Base-by-base conservation (phyloP, 2,113 vertebrate species). In the Onychostoma macrolepis region DNA sequence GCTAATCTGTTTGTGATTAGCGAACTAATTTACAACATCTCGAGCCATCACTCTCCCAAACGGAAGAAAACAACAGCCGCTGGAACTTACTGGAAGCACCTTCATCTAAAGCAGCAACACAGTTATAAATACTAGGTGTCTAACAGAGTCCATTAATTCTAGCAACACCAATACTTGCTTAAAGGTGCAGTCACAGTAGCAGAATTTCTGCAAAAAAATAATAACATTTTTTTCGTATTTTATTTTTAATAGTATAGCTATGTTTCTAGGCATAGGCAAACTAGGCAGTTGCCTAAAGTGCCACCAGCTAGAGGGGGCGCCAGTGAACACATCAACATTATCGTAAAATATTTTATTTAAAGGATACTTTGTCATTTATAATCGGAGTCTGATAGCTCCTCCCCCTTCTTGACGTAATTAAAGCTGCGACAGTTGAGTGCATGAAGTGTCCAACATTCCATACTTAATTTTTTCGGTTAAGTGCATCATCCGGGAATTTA, bases 1-100 rank as follows among this genome's bases (percentile, higher is more conserved):
- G 75, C 63, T 71, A 84, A 87, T 85, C 75, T 81, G 82, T 88
- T 83, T 87, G 86, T 69, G 80, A 83, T 88, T 67, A 83, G 89
- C 61, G n/a, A 85, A 38, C 65, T 77, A 87, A 85, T 88, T 89
- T 86, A 86, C 53, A 77, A 8, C 45, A 81, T 80, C 80, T 26
- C 48, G 21, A 85, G 78, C 67, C 67, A 88, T 87, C 41, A 28
- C 19, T 85, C 33, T 53, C 36, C 61, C 76, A 72, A 87, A 87
- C 30, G 26, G 17, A 53, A 61, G 53, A 67, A 75, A 77, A 84
- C 48, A 84, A 84, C 80, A 30, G 41, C 61, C 48, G 13, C 41
- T 33, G 43, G 4, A 24, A 65, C 65, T 76, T 15, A 61, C 33
- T 74, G 38, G 58, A 45, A 67, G 53, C 36, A 50, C 76, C 87